phyloP scores from a whole-genome alignment of 2,113 vertebrate genomes.

The Peucedramus taeniatus region DNA sequence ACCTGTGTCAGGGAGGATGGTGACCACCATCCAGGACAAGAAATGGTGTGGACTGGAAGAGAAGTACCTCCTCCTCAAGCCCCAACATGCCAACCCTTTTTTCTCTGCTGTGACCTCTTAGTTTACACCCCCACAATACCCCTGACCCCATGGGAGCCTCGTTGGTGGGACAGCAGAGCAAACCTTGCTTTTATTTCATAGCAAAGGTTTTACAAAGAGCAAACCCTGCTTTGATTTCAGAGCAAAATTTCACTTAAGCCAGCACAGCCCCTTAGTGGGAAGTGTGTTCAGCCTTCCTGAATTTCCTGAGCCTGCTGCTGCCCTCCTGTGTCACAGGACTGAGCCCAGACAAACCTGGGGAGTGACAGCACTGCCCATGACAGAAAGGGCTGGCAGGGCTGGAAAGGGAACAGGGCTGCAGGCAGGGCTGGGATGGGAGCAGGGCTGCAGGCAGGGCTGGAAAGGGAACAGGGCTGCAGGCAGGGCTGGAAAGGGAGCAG shows the following conservation, averaged over 20 bases:
- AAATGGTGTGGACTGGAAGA: not conserved
- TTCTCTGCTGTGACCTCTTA: not conserved
- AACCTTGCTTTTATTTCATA: not conserved
- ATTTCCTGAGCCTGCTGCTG: not conserved
- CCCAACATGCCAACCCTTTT: not conserved
- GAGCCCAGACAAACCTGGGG: not conserved
- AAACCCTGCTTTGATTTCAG: too few relatives aligned
- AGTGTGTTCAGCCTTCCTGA: not conserved
- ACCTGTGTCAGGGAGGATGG: not conserved
- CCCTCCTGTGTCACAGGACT: not conserved
- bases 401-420: not conserved
- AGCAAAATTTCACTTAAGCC: not conserved
- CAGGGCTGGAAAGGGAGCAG: not conserved
- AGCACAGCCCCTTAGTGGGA: not conserved
- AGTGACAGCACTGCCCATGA: not conserved
- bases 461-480: not conserved
- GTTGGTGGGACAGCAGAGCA: not conserved
- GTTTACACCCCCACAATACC: not conserved
- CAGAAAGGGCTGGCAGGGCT: not conserved
- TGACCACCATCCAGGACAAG: not conserved
- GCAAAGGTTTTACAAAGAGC: not conserved
- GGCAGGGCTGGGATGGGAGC: not conserved
- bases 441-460: not conserved
- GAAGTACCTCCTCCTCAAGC: not conserved
- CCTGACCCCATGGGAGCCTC: fast-evolving